Conservation (phyloP, 1,140 invertebrate species). For the Pseudomyrmex dendroicus region DNA sequence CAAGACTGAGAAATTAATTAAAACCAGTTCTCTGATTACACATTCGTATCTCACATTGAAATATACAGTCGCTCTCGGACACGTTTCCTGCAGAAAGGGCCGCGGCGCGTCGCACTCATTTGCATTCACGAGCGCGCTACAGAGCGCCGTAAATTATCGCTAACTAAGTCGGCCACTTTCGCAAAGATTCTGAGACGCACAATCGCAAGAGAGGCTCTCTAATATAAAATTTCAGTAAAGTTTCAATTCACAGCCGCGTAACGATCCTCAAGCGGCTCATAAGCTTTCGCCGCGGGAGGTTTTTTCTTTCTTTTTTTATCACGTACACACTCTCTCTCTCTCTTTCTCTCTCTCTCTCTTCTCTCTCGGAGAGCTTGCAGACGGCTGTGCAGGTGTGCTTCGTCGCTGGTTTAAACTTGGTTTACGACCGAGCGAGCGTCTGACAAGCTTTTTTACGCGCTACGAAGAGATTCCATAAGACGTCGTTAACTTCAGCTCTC, state of each 20-base stretch:
- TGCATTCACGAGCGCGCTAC: constrained; percentile 5
- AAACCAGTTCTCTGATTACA: constrained; percentile 22
- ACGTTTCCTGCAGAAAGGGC: neutral
- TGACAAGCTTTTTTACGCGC: neutral
- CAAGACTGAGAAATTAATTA: constrained; percentile 43
- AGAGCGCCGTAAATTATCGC: constrained; percentile 13
- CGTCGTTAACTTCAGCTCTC: constrained; percentile 23
- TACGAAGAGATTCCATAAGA: constrained; percentile 18
- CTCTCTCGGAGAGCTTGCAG: neutral
- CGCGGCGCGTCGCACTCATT: constrained; percentile 30
- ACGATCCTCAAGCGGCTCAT: neutral
- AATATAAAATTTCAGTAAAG: constrained; percentile 3
- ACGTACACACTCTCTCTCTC: neutral
- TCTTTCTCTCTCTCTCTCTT: too few relatives aligned
- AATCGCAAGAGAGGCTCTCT: neutral
- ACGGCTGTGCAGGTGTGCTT: constrained; percentile 17
- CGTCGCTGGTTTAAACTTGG: neutral
- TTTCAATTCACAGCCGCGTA: neutral
- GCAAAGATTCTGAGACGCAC: neutral
- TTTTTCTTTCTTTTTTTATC: neutral
- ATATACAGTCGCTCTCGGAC: neutral
- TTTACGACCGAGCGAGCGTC: neutral
- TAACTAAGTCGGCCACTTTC: neutral
- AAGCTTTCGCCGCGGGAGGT: neutral
- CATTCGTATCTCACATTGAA: neutral